Base-by-base conservation (phyloP, 1,140 invertebrate species). In the Drusus annulatus region DNA sequence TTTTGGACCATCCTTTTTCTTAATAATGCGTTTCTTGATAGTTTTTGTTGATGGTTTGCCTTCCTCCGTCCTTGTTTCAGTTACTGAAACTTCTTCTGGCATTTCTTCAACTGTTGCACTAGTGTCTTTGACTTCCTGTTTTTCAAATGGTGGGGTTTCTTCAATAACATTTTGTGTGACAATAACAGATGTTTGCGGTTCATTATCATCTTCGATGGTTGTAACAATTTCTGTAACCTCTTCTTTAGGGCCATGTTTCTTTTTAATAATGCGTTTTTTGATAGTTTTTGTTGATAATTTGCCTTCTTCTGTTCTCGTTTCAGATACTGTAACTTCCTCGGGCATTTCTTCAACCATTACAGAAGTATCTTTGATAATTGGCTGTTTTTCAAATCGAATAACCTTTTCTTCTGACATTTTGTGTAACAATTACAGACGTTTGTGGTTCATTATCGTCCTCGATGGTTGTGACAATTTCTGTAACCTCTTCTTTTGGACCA, bases 21-120 rank as follows among this genome's bases (percentile, higher is more conserved):
- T 87, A 6, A 86, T 82, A 10, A 84, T 83, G 28, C 85, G 85
- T 80, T 87, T 87, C 60, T 84, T 86, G 2, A 85, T 82, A 63
- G 69, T 84, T 80, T 87, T 87, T 28, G 86, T 86, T 77, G 78
- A 84, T 3, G 87, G 85, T 76, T 85, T 87, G 60, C 52, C 80
- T 76, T 86, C 84, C 50, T 86, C 81, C 3, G 86, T 84, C 6
- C 85, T 80, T 60, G 86, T 85, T 82, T 89, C 86, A 45, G 87
- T 84, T 19, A 89, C 85, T 5, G 86, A 80, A n/a, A 86, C 86
- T 85, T 91, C 89, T 76, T 88, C 85, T 2, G 87, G 86, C 45
- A 84, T 62, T 76, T 85, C 84, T 58, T 81, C 52, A 17, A 84
- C n/a, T 5, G n/a, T 56, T n/a, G 19, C 54, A 21, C 23, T 58